These are phyloP conservation scores for Luidia sarsii DNA, from an alignment of 53 echinoderm and acorn worm species.

Conservation along the genomic window DNA sequence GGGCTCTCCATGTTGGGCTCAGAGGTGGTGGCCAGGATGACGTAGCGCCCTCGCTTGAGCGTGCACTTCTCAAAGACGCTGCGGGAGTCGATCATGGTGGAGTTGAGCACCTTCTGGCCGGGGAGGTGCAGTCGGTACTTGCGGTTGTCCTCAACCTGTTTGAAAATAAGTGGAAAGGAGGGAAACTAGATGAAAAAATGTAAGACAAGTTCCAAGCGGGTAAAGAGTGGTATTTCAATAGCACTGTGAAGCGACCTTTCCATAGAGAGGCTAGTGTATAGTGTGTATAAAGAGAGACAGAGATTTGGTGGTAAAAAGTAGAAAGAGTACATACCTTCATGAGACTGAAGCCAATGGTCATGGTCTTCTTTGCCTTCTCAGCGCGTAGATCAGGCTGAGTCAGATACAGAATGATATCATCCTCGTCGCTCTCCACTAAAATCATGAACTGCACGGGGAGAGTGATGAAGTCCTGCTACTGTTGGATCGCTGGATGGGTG, in stretches of 20 bases:
- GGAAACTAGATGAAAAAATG: not conserved
- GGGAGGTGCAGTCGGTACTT: slow-evolving; percentile 67
- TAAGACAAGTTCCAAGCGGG: not conserved
- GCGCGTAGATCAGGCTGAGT: slow-evolving; percentile 85
- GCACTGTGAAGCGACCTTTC: too few relatives aligned
- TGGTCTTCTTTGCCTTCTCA: slow-evolving; percentile 76
- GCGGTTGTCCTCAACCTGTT: slow-evolving; percentile 84
- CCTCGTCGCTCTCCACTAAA: slow-evolving; percentile 75
- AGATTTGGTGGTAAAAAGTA: too few relatives aligned
- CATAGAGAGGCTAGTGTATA: too few relatives aligned
- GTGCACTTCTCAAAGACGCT: slow-evolving; percentile 87
- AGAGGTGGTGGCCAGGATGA: slow-evolving; percentile 85
- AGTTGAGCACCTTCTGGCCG: slow-evolving; percentile 66
- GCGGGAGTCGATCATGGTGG: slow-evolving; percentile 90
- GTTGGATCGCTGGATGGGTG: too few relatives aligned
- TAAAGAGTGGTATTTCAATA: not conserved
- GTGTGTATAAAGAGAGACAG: too few relatives aligned
- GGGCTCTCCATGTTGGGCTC: slow-evolving; percentile 72
- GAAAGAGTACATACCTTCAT: slow-evolving; percentile 72
- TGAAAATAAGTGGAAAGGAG: too few relatives aligned
- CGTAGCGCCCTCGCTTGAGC: slow-evolving; percentile 81
- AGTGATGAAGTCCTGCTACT: too few relatives aligned
- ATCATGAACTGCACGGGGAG: slow-evolving; percentile 84
- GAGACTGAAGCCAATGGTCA: slow-evolving; percentile 89
- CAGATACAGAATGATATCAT: slow-evolving; percentile 90